Base-by-base conservation (phyloP, 2,113 vertebrate genomes). In the Albula goreensis region DNA sequence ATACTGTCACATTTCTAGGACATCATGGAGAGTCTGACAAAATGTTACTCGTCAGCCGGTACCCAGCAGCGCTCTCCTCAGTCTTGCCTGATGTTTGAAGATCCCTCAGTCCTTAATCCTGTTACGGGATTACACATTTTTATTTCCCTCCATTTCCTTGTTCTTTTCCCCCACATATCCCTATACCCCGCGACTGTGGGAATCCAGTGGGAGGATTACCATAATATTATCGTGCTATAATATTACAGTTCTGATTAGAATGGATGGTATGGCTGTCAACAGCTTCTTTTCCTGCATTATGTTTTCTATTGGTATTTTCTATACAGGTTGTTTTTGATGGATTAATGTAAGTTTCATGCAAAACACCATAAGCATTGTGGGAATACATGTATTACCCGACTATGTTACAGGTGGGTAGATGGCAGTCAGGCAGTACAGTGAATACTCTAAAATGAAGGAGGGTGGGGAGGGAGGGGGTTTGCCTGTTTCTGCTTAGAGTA, bases 11-110 rank as follows among this genome's bases (percentile, higher is more conserved):
- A n/a, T n/a, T 25, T 70, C 19, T 17, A 25, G 19, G 8, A n/a
- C 22, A 70, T 70, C 63, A 31, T n/a, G 10, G 70, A 22, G 1
- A 31, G 8, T 22, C 70, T 74, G 22, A n/a, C 22, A 31, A 10
- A 31, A 31, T 10, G 70, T 22, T 74, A 74, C 22, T 9, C n/a
- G 0, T 22, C 22, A 74, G 51, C 77, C 78, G 31, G 52, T 48
- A 50, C 83, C 56, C 50, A 41, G 88, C 70, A 87, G 86, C 49
- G n/a, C 77, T 84, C 15, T 57, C 19, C 74, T 53, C 70, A 82
- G 84, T 85, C 70, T 41, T 53, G 57, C 50, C 77, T 63, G 49
- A 86, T 89, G 80, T 87, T 89, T 87, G 86, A 85, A 89, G 85
- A 89, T 66, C 50, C 78, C 50, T 63, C 85, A 66, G 41, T 49